Percentiles rank a stretch among this genome's conserved stretches.
phyloP scores from a whole-genome alignment of 1,140 invertebrate genomes.

The Glossosoma conforme region DNA sequence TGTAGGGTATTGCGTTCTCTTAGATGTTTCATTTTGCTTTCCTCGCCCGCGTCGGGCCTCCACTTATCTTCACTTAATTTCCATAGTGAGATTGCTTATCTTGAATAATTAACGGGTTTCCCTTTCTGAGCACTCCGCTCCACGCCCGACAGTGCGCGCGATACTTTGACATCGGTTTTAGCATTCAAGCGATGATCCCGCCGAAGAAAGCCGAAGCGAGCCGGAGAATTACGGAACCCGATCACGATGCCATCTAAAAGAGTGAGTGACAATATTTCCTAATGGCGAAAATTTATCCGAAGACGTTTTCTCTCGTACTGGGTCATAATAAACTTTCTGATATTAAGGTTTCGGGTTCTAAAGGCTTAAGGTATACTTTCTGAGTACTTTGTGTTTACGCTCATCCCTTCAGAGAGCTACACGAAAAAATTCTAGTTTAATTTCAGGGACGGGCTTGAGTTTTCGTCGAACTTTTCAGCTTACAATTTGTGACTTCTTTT shows the following conservation, averaged over 20 bases:
- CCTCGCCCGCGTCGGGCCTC: slow-evolving; percentile 2
- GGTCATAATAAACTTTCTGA: slow-evolving; percentile 11
- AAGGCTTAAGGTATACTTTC: slow-evolving; percentile 11
- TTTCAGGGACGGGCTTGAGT: too few relatives aligned
- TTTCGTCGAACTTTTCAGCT: too few relatives aligned
- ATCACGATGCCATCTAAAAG: slow-evolving; percentile 14
- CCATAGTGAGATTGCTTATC: slow-evolving; percentile 32
- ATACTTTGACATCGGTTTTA: slow-evolving; percentile 16
- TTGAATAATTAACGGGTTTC: slow-evolving; percentile 31
- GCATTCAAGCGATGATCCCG: slow-evolving; percentile 7
- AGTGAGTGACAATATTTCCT: slow-evolving; percentile 19
- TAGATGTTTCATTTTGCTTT: slow-evolving; percentile 26
- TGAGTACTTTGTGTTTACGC: not conserved
- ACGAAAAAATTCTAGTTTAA: not conserved
- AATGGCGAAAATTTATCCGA: slow-evolving; percentile 12
- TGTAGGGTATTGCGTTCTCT: too few relatives aligned
- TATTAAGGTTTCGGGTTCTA: not conserved
- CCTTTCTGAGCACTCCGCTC: slow-evolving; percentile 17
- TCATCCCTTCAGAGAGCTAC: not conserved
- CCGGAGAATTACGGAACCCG: slow-evolving; percentile 6
- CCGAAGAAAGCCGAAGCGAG: not conserved
- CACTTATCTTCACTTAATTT: slow-evolving; percentile 31
- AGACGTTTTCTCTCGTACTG: slow-evolving; percentile 5
- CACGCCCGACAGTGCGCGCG: slow-evolving; percentile 5
- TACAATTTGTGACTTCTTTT: too few relatives aligned